Conservation (phyloP, 2,888 invertebrate species). For the Phalera bucephala region DNA sequence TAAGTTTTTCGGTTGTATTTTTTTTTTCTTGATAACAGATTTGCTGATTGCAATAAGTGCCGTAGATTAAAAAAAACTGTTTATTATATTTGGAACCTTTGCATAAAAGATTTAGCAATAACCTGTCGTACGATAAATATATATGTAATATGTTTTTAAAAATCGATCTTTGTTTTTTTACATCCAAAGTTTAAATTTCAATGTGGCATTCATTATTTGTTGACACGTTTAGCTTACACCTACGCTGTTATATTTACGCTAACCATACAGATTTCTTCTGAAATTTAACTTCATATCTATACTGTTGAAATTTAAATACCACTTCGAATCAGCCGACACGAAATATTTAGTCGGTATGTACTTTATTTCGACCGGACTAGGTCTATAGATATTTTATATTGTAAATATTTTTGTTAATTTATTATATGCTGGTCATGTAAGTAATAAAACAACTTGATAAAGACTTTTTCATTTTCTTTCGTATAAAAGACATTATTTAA, state of each 20-base stretch:
- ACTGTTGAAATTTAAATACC: slow-evolving; percentile 1
- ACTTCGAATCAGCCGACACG: slow-evolving; percentile 11
- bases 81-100: too few relatives aligned
- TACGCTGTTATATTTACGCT: too few relatives aligned
- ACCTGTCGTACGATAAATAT: too few relatives aligned
- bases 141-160: too few relatives aligned
- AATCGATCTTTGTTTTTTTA: too few relatives aligned
- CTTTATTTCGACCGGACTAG: background rate
- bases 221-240: too few relatives aligned
- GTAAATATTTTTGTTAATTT: slow-evolving; percentile 29
- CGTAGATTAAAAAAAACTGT: too few relatives aligned
- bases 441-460: slow-evolving; percentile 15
- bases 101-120: too few relatives aligned
- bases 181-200: too few relatives aligned
- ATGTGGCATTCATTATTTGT: too few relatives aligned
- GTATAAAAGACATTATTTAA: slow-evolving; percentile 21
- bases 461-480: slow-evolving; percentile 7
- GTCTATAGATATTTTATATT: background rate
- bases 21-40: too few relatives aligned
- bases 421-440: slow-evolving; percentile 32
- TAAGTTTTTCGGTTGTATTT: slow-evolving; percentile 1
- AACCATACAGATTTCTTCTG: background rate
- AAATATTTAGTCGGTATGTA: background rate
- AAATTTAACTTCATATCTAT: slow-evolving; percentile 3
- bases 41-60: too few relatives aligned